phyloP scores from a whole-genome alignment of 1,140 invertebrate species.

The Dendrolimus kikuchii region DNA sequence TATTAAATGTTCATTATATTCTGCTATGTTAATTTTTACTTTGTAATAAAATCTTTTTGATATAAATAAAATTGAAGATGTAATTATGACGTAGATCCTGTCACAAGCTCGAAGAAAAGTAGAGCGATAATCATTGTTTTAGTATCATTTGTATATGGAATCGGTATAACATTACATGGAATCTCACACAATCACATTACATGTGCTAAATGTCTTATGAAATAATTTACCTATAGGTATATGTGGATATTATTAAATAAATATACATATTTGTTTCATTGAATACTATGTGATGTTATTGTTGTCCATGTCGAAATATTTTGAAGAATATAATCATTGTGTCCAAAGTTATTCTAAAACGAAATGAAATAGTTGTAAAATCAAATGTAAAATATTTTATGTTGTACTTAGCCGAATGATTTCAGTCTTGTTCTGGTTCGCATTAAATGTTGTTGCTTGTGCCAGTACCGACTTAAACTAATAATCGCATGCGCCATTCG shows the following conservation, averaged over 20 bases:
- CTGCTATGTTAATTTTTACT: conserved; percentile 19
- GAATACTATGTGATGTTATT: not conserved
- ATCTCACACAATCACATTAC: conserved; percentile 21
- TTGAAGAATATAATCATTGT: too few species aligned
- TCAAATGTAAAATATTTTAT: not conserved
- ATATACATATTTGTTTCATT: not conserved
- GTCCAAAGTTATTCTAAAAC: too few species aligned
- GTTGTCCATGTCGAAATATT: conserved; percentile 2
- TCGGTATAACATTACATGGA: conserved; percentile 52
- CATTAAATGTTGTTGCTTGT: conserved; percentile 38
- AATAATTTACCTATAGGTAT: not conserved
- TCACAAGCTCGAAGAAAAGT: conserved; percentile 52
- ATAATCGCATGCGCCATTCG: conserved; percentile 45
- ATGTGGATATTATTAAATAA: not conserved
- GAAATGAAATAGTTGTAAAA: too few species aligned
- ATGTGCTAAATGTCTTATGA: not conserved
- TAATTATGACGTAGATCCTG: conserved; percentile 40
- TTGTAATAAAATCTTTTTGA: conserved; percentile 32
- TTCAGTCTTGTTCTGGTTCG: conserved; percentile 7
- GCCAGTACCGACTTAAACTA: conserved; percentile 34
- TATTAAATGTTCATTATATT: conserved; percentile 9
- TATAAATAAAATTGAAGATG: conserved; percentile 6
- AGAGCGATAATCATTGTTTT: not conserved
- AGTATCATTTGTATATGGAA: conserved; percentile 19
- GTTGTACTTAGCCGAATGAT: not conserved